A percentile compares a stretch with the other conserved stretches of the same genome.
Evolutionary conservation across 2,797 vertebrate genomes (phyloP).

Genomic region (Gymnothorax reevesii): DNA sequence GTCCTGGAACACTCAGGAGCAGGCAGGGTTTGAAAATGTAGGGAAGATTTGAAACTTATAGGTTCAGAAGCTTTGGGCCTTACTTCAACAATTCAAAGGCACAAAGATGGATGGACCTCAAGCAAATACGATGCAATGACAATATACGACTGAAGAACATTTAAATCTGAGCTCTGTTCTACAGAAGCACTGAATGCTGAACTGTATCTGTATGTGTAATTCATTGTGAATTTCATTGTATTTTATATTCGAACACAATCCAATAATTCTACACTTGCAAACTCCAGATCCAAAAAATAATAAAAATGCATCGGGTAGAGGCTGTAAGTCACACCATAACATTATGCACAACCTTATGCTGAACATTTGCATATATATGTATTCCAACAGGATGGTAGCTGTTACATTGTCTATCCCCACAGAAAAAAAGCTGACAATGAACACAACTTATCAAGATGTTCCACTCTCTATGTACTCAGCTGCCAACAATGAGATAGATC

Average conservation of each 20-base stretch:
- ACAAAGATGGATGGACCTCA: background rate
- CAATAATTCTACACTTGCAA: background rate
- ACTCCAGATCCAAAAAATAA: too few species aligned
- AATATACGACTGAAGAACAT: background rate
- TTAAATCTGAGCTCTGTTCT: background rate
- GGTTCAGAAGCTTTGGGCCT: background rate
- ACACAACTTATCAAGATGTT: constrained; percentile 13
- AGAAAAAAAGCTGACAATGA: background rate
- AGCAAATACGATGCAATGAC: background rate
- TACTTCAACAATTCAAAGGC: background rate
- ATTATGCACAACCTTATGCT: background rate
- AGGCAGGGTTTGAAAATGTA: background rate
- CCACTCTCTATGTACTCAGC: constrained; percentile 14
- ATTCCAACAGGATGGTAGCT: background rate
- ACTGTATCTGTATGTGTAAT: background rate
- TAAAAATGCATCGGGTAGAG: background rate
- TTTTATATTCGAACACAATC: background rate
- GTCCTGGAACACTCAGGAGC: background rate
- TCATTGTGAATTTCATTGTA: background rate
- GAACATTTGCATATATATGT: constrained; percentile 10
- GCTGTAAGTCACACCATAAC: background rate
- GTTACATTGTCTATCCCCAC: constrained; percentile 8
- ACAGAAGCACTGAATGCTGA: background rate
- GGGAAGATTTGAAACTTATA: background rate
- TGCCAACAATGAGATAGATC: constrained; percentile 20